Evolutionary conservation across 2,888 invertebrate species (phyloP).

Genomic region (Cheilosia urbana): DNA sequence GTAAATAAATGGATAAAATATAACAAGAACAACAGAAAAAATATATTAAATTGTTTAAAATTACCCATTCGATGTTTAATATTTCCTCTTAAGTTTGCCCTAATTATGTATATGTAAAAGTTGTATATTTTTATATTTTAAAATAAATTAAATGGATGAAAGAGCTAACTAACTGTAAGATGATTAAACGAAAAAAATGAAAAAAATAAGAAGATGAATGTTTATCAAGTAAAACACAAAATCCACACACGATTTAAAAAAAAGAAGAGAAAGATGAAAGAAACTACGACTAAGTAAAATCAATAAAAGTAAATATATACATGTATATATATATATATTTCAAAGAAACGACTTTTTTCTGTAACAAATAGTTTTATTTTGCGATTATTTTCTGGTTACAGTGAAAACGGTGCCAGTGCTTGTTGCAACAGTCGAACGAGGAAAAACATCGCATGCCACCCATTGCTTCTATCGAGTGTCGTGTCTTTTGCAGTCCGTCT

Average conservation of each 20-base stretch:
- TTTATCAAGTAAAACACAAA: constrained; percentile 52
- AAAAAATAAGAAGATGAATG: constrained; percentile 18
- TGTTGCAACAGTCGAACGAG: not conserved
- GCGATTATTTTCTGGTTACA: not conserved
- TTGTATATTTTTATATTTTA: constrained; percentile 75
- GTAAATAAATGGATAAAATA: constrained; percentile 35
- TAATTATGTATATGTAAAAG: constrained; percentile 72
- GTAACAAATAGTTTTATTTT: not conserved
- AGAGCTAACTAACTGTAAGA: constrained; percentile 54
- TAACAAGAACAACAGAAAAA: constrained; percentile 15
- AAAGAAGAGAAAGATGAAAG: constrained; percentile 35
- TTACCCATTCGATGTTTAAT: constrained; percentile 64
- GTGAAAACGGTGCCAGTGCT: not conserved
- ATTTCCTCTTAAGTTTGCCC: constrained; percentile 67
- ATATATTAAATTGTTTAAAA: constrained; percentile 70
- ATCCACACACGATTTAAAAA: constrained; percentile 48
- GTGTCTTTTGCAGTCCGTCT: too few species aligned
- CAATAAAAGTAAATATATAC: constrained; percentile 68
- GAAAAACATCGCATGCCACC: too few species aligned
- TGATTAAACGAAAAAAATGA: constrained; percentile 49
- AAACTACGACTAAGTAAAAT: constrained; percentile 67
- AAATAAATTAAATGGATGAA: constrained; percentile 68
- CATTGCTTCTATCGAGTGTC: too few species aligned
- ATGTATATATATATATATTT: constrained; percentile 61
- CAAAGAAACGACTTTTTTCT: constrained; percentile 22